Base-by-base conservation (phyloP, 1,140 invertebrate genomes). In the Drosophila sturtevanti region DNA sequence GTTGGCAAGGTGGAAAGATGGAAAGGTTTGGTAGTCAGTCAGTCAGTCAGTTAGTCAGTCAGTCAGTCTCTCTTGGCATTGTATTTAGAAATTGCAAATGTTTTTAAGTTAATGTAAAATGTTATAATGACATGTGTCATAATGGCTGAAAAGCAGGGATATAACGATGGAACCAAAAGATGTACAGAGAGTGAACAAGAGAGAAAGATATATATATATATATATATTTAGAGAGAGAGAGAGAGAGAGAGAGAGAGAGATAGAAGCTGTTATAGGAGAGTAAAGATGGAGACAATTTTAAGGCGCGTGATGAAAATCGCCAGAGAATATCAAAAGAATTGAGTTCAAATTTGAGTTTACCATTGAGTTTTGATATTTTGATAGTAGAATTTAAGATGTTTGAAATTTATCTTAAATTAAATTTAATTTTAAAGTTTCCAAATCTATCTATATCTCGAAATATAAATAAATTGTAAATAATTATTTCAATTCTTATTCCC, bases 91-190 rank as follows among this genome's bases (percentile, higher is more conserved):
- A 87, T 87, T 82, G 82, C 79, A 87, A 87, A 87, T 87, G 82
- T 89, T 87, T 86, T 87, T 77, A 82, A 87, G 79, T 87, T 89
- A 87, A 87, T 89, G 82, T 89, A 82, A 76, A 87, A 89, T 79
- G 68, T 68, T 71, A 82, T 87, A 86, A 86, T 82, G 82, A 89
- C 82, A 89, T 86, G 79, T 89, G 82, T 86, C 84, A 70, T 34
- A 63, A 61, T 66, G 61, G 64, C 68, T 72, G 70, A 72, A 64
- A 70, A 69, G 35, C 34, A 27, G 52, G 60, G 21, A 48, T 60
- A 52, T 60, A 34, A 7, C 27, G 54, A 56, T 34, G 54, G 24
- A 14, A 56, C 31, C 54, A 63, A 34, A 37, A n/a, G 24, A 41
- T 16, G 9, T 18, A 56, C 9, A 54, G n/a, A 54, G 9, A 48